Evolutionary conservation across 2,888 invertebrate genomes (phyloP).

Genomic region (Himalopsyche japonica): DNA sequence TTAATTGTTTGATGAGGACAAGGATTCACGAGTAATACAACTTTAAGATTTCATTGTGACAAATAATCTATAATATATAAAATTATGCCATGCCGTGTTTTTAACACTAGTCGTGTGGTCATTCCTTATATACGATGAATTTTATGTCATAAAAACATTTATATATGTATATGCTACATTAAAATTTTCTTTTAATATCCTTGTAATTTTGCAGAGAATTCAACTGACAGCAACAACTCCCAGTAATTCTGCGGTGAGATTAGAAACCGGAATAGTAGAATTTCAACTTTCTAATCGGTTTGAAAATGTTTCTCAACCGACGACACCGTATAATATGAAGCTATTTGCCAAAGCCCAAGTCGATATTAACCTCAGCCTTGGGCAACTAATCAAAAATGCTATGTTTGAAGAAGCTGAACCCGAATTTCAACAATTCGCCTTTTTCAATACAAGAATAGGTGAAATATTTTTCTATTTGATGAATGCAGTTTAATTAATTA

Average conservation of each 20-base stretch:
- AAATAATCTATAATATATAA: no score
- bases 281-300: constrained; percentile 93
- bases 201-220: constrained; percentile 67
- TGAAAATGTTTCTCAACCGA: constrained; percentile 76
- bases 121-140: no score
- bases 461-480: constrained; percentile 42
- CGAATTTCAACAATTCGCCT: constrained; percentile 97
- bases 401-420: constrained; percentile 97
- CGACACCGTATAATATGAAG: constrained; percentile 66
- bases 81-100: no score
- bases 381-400: constrained; percentile 89
- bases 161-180: neutral
- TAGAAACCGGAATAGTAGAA: constrained; percentile 94
- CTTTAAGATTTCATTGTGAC: no score
- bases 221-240: constrained; percentile 98
- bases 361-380: constrained; percentile 92
- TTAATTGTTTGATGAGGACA: no score
- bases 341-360: constrained; percentile 84
- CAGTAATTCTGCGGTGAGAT: constrained; percentile 92
- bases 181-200: neutral
- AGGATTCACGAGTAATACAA: no score
- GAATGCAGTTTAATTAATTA: no score
- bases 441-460: constrained; percentile 94
- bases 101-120: no score
- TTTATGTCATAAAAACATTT: neutral